phyloP scores from a whole-genome alignment of 2,797 vertebrate species.

The Platyrinchus mystaceus region DNA sequence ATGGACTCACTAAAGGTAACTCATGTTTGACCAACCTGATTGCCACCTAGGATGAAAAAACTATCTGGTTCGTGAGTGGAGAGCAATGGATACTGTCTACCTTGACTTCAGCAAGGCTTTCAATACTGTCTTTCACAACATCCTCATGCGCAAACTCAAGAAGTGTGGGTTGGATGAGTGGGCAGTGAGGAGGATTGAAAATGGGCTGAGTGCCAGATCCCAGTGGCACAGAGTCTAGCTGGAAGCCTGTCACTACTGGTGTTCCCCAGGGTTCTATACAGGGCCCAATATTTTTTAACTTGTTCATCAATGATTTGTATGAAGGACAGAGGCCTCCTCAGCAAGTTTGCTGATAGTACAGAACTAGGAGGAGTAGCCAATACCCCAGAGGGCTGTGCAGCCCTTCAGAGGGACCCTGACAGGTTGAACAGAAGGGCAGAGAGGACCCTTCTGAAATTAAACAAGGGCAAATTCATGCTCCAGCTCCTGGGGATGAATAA shows the following conservation, averaged over 20 bases:
- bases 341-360: accelerated
- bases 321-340: neutral
- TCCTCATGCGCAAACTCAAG: neutral
- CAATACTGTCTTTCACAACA: neutral
- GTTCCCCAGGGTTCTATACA: neutral
- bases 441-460: neutral
- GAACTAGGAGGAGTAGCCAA: neutral
- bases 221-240: neutral
- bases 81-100: neutral
- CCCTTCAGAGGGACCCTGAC: neutral
- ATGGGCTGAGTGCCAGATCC: neutral
- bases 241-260: neutral
- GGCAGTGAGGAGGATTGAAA: neutral
- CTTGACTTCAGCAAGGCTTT: neutral
- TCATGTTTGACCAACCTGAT: neutral
- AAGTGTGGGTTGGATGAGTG: neutral
- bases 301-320: neutral
- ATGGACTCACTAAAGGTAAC: neutral
- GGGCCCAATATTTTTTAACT: neutral
- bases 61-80: neutral
- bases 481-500: neutral
- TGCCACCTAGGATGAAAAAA: neutral
- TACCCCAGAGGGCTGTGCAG: neutral
- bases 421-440: neutral
- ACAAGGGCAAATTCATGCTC: neutral